These are phyloP conservation scores for Dasyprocta punctata DNA, from an alignment of 2,113 vertebrate species.

Conservation along the genomic window DNA sequence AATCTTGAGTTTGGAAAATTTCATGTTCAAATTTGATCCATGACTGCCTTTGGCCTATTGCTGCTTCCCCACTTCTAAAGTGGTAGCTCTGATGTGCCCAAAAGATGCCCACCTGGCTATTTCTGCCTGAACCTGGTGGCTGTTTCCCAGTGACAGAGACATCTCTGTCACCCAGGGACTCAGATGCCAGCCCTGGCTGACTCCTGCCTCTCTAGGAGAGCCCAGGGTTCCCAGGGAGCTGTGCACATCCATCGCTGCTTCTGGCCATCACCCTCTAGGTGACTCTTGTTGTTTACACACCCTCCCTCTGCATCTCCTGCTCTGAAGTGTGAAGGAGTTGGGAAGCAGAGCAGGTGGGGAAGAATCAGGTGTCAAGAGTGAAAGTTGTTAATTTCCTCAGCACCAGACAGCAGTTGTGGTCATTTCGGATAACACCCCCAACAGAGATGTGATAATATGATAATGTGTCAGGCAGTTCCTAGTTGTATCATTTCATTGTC, in stretches of 20 bases:
- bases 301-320: background rate
- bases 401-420: background rate
- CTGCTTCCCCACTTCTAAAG: background rate
- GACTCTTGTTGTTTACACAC: background rate
- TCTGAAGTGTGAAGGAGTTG: background rate
- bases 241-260: background rate
- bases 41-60: slow-evolving; percentile 8
- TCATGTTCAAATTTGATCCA: slow-evolving; percentile 43
- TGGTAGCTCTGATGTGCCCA: fast-evolving
- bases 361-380: background rate
- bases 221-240: background rate
- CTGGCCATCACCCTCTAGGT: fast-evolving
- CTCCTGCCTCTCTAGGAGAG: background rate
- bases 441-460: background rate
- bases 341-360: fast-evolving
- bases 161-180: background rate
- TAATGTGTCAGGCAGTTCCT: background rate
- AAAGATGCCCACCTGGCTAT: background rate
- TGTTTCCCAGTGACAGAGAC: background rate
- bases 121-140: background rate
- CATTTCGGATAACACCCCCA: background rate
- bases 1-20: background rate
- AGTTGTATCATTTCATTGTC: background rate
- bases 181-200: background rate
- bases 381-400: background rate